Evolutionary conservation across 2,113 vertebrate genomes (phyloP), one percentile per base, ranked within the genome.

Genomic region (Paramisgurnus dabryanus): DNA sequence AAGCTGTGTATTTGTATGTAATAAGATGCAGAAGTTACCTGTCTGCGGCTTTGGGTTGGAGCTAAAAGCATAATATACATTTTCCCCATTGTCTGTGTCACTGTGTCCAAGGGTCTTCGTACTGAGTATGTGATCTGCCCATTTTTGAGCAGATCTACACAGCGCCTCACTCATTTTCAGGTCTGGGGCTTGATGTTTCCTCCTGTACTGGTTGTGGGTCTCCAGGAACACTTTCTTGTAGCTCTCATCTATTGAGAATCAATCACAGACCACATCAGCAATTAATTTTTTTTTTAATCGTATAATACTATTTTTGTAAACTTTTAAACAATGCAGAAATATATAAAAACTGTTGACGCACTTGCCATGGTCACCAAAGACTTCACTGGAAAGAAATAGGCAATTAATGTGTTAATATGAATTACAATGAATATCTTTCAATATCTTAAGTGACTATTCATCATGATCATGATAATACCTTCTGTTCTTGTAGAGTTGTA

Each of bases 81-180:
- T 91, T 81, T 91, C 87, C 4, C 89, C 90, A 1, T 90, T n/a
- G 3, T 83, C 12, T 2, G 86, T 87, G 9, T 82, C n/a, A 58
- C 90, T 89, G 84, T 90, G 89, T 75, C 77, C n/a, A 55, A 91
- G 53, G 2, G 43, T 5, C 1, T 80, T 83, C 4, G 0, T 80
- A 15, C 58, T 72, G 43, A 88, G 66, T 8, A 91, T 61, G 65
- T 89, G 79, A 7, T 90, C 80, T 0, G 88, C 90, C 90, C 90
- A 91, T 17, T 81, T 49, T 63, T 88, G 87, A 6, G 87, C 82
- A 1, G 80, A 66, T 0, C 12, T 45, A 43, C 86, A 84, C 53
- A 91, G 83, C 0, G 79, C 86, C 4, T 73, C 49, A 53, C 27
- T 85, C 2, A 87, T 47, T 18, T 17, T 75, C 12, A 91, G 80